Evolutionary conservation across 2,888 invertebrate species (phyloP).

Genomic region (Rugalucina vietnamica): DNA sequence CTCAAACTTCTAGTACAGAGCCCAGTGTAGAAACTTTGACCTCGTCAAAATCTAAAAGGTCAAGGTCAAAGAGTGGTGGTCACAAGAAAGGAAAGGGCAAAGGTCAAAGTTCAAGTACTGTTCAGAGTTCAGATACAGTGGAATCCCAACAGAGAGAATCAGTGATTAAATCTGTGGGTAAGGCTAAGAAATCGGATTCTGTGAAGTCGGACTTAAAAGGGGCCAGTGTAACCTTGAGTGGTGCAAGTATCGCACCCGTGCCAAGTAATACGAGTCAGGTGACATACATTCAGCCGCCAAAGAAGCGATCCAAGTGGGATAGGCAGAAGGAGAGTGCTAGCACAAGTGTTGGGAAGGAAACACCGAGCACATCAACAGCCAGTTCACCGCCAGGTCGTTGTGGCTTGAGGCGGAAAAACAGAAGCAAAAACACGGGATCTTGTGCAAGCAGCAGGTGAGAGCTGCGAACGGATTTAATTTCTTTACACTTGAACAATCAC

Average conservation of each 20-base stretch:
- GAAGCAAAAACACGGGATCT: slow-evolving; percentile 87
- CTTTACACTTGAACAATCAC: too few species aligned
- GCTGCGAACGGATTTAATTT: too few species aligned
- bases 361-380: slow-evolving; percentile 55
- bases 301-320: slow-evolving; percentile 54
- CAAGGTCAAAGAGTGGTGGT: slow-evolving; percentile 14
- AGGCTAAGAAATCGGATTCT: slow-evolving; percentile 34
- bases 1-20: slow-evolving; percentile 53
- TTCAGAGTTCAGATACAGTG: slow-evolving; percentile 27
- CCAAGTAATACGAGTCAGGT: slow-evolving; percentile 27
- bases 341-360: slow-evolving; percentile 31
- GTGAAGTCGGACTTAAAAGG: slow-evolving; percentile 51
- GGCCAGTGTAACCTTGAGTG: slow-evolving; percentile 44
- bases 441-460: slow-evolving; percentile 87
- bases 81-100: slow-evolving; percentile 18
- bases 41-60: background rate
- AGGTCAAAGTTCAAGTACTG: background rate
- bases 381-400: slow-evolving; percentile 66
- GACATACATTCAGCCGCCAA: slow-evolving; percentile 42
- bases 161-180: slow-evolving; percentile 48
- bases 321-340: slow-evolving; percentile 44
- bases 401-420: slow-evolving; percentile 72
- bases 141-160: slow-evolving; percentile 51
- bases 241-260: slow-evolving; percentile 49
- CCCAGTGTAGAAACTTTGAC: slow-evolving; percentile 52